Evolutionary conservation across 2,888 invertebrate species (phyloP), one percentile per base, ranked within the genome.

Genomic region (Nysson spinosus): DNA sequence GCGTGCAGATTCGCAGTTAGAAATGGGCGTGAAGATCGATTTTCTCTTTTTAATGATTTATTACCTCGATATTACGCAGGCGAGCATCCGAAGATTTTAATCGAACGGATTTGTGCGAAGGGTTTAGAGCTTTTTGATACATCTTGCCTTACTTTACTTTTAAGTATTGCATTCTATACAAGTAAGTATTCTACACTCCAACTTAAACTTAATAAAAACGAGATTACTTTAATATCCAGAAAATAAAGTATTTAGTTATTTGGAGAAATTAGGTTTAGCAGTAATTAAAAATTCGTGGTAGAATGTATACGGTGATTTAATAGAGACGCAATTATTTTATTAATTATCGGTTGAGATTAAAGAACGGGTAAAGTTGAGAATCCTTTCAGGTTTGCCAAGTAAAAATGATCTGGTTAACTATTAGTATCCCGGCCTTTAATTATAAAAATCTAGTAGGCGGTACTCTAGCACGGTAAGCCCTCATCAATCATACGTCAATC

Each of bases 401-500:
- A 24, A 44, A 34, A 20, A n/a, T 30, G 39, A 37, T 49, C 49
- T 65, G 65, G 65, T 65, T 57, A 64, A 65, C 67, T 54, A 67
- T 67, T 67, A 72, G 64, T 34, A 57, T 51, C 37, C 58, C 67
- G 65, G 51, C 72, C 60, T 75, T 46, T 74, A 75, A 75, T 74
- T 74, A 74, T 56, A 65, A 68, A 72, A 74, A 71, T 72, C 50
- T 52, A 47, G 65, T 75, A 72, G 79, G 79, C 80, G 80, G 72
- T 78, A 58, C 83, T 81, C 82, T 81, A 76, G 80, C 82, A 77
- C 79, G 72, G 72, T 66, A 61, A 66, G 78, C 76, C 75, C 67
- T 75, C 83, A 84, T 83, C 84, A 78, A 84, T 83, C 83, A 84
- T 70, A 69, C 64, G 63, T 75, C 75, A 72, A 80, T 83, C 75